Conservation (phyloP, 2,797 vertebrate species). For the Ctenopoma kingsleyae region DNA sequence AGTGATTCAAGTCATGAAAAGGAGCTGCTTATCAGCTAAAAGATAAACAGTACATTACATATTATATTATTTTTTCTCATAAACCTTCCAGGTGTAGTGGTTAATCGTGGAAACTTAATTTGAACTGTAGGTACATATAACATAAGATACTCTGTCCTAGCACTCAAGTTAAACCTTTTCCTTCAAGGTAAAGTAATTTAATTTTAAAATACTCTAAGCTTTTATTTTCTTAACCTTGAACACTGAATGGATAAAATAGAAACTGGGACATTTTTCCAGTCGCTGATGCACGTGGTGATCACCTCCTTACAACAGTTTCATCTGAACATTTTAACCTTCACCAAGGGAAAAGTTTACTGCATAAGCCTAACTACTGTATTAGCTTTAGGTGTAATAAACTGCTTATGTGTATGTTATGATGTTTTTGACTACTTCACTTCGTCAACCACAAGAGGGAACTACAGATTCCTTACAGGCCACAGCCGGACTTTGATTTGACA, state of each 20-base stretch:
- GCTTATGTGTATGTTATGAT: too few species aligned
- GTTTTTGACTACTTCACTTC: background rate
- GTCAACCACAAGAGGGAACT: constrained; percentile 41
- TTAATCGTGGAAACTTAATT: background rate
- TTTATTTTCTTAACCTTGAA: constrained; percentile 1
- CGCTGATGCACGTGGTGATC: too few species aligned
- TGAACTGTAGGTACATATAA: background rate
- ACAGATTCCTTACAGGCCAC: background rate
- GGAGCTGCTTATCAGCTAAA: constrained; percentile 15
- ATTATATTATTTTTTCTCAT: background rate
- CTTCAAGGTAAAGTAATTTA: background rate
- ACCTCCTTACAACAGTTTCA: too few species aligned
- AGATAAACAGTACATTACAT: constrained; percentile 3
- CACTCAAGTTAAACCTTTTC: background rate
- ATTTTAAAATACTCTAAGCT: too few species aligned
- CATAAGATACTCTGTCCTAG: background rate
- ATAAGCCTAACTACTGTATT: background rate
- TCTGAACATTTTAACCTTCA: too few species aligned
- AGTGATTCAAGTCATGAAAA: constrained; percentile 8
- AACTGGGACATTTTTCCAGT: too few species aligned
- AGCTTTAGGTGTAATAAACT: background rate
- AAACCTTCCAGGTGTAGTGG: background rate
- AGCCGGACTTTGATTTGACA: constrained; percentile 5
- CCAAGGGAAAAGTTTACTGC: too few species aligned
- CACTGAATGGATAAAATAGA: background rate